Percentiles rank a stretch among this genome's conserved stretches.
phyloP scores from a whole-genome alignment of 2,888 invertebrate species.

The Petrolisthes cinctipes region DNA sequence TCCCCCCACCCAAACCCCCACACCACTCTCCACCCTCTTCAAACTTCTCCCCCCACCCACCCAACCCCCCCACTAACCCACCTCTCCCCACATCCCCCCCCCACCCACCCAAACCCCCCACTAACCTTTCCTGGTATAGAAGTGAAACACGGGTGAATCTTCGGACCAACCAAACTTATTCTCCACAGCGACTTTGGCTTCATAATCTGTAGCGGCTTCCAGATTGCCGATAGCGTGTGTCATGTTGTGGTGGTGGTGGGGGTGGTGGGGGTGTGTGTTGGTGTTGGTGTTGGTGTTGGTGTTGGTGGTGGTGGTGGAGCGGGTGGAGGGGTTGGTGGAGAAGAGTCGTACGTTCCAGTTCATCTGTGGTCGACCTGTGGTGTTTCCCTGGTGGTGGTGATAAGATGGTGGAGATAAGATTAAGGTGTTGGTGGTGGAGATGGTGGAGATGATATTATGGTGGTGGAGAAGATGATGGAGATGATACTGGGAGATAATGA shows the following conservation, averaged over 20 bases:
- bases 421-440: not conserved
- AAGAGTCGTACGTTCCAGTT: not conserved
- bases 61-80: no score
- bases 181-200: constrained; percentile 78
- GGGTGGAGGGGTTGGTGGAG: not conserved
- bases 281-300: not conserved
- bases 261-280: not conserved
- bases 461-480: no score
- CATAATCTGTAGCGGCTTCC: constrained; percentile 78
- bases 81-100: no score
- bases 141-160: constrained; percentile 51
- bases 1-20: no score
- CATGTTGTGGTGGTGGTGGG: constrained; percentile 38
- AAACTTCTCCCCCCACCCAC: no score
- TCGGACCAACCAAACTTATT: constrained; percentile 70
- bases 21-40: no score
- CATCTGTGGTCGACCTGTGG: not conserved
- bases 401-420: not conserved
- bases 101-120: not conserved
- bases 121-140: constrained; percentile 62
- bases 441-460: not conserved
- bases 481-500: no score
- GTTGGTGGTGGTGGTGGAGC: not conserved
- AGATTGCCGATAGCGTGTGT: constrained; percentile 69
- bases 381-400: not conserved